Evolutionary conservation across 2,113 vertebrate genomes (phyloP).

Genomic region (Hucho hucho): DNA sequence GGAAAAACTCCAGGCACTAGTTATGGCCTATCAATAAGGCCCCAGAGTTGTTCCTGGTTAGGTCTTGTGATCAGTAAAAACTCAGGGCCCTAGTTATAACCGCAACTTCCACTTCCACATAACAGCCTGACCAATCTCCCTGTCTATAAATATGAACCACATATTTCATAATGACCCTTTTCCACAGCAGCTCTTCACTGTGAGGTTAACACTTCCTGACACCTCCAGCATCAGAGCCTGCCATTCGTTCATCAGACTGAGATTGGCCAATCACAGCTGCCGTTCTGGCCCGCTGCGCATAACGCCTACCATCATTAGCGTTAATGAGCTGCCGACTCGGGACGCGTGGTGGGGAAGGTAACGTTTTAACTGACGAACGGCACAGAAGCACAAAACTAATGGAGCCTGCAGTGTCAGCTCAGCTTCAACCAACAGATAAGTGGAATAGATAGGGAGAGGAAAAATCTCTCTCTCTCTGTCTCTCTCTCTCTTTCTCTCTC

Average conservation of each 20-base stretch:
- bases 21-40: no score
- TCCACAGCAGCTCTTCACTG: conserved; percentile 13
- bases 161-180: conserved; percentile 38
- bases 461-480: not conserved
- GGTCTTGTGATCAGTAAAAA: not conserved
- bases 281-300: conserved; percentile 41
- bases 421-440: conserved; percentile 52
- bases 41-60: no score
- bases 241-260: conserved; percentile 50
- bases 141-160: conserved; percentile 41
- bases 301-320: conserved; percentile 48
- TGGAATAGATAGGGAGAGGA: conserved; percentile 30
- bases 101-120: not conserved
- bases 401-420: conserved; percentile 55
- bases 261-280: conserved; percentile 44
- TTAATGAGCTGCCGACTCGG: conserved; percentile 61
- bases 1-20: no score
- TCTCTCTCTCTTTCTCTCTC: not conserved
- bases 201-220: conserved; percentile 37
- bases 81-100: not conserved
- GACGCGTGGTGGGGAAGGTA: conserved; percentile 56
- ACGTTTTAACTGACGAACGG: conserved; percentile 59
- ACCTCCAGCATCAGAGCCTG: conserved; percentile 29
- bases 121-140: not conserved
- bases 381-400: conserved; percentile 56